Percentiles rank a stretch among this genome's conserved stretches.
Evolutionary conservation across 1,140 invertebrate species (phyloP).

Genomic region (Neodiprion fabricii): DNA sequence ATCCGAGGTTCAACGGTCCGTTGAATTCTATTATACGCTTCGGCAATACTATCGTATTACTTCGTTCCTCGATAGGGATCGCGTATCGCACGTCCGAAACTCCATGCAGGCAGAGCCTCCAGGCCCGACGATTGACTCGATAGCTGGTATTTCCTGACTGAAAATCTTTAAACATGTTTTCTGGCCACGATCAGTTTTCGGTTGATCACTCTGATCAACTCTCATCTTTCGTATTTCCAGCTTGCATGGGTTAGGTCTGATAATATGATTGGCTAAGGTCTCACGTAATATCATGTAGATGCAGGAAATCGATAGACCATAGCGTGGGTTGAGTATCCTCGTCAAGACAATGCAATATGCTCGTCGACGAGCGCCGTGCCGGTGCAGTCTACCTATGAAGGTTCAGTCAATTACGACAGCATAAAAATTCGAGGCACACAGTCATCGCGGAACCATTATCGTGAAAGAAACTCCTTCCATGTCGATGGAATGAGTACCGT

Average conservation of each 20-base stretch:
- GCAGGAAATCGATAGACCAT: background rate
- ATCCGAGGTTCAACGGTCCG: background rate
- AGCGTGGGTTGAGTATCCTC: background rate
- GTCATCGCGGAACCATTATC: background rate
- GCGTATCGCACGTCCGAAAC: background rate
- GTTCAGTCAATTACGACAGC: background rate
- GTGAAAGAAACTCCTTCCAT: background rate
- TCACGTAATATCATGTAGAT: background rate
- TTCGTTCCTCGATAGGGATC: background rate
- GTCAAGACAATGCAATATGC: conserved; percentile 1
- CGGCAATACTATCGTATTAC: conserved; percentile 10
- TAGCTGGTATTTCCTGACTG: too few species aligned
- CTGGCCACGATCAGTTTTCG: too few species aligned
- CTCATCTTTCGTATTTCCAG: too few species aligned
- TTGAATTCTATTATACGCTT: conserved; percentile 10
- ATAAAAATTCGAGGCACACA: background rate
- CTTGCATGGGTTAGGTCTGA: too few species aligned
- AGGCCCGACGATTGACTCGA: too few species aligned
- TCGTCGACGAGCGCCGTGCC: background rate
- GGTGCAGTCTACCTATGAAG: background rate
- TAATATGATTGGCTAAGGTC: too few species aligned
- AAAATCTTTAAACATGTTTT: too few species aligned
- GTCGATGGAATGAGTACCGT: background rate
- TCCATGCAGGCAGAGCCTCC: background rate
- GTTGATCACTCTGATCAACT: too few species aligned